Conservation (phyloP, 2,797 vertebrate species). For the Fringilla coelebs region DNA sequence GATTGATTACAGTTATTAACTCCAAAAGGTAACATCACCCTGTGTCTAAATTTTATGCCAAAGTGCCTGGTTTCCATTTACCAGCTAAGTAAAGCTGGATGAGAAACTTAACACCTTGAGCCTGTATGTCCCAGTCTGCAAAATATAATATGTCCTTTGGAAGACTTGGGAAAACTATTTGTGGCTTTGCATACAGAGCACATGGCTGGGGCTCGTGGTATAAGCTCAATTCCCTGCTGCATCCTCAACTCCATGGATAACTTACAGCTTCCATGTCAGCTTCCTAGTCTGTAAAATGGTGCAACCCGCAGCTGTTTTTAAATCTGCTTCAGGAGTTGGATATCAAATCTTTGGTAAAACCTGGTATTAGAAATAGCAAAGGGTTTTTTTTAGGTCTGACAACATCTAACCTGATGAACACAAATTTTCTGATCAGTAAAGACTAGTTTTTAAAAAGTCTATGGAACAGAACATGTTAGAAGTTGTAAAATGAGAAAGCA, state of each 20-base stretch:
- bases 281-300: not conserved
- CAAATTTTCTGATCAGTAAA: not conserved
- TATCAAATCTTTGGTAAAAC: not conserved
- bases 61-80: conserved; percentile 54
- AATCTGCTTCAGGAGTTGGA: not conserved
- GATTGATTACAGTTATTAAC: not conserved
- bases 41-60: conserved; percentile 5
- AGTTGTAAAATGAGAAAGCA: not conserved
- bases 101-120: conserved; percentile 51
- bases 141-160: conserved; percentile 40
- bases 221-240: not conserved
- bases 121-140: conserved; percentile 26
- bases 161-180: conserved; percentile 41
- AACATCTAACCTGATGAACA: not conserved
- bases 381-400: not conserved
- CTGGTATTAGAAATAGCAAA: not conserved
- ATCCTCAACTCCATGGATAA: not conserved
- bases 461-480: not conserved
- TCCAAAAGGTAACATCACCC: conserved; percentile 1
- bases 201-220: not conserved
- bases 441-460: not conserved
- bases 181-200: conserved; percentile 26
- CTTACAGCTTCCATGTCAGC: not conserved
- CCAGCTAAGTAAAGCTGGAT: not conserved
- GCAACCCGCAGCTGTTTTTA: not conserved